Base-by-base conservation (phyloP, 1,140 invertebrate species). In the Nasonia giraulti region DNA sequence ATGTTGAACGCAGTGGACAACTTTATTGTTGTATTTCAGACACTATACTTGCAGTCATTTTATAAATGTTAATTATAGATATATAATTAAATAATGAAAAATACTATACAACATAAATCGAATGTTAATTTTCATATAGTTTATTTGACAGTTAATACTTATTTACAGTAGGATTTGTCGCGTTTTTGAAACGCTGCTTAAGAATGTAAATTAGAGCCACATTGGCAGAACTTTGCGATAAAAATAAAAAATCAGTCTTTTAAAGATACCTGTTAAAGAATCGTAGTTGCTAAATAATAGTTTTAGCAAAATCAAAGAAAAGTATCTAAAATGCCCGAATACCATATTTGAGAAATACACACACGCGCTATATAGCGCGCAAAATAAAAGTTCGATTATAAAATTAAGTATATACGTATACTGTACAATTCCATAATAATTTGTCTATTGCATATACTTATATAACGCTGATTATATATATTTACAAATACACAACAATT, bases 61-160 rank as follows among this genome's bases (percentile, higher is more conserved):
- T 44, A 44, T 44, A 55, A 55, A 14, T 17, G 17, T 20, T 17
- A 17, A 14, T 11, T 55, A 17, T 55, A 55, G 12, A 20, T 17
- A 20, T 20, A 14, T 14, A 2, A 50, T 50, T 3, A 55, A 50
- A 55, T 20, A 55, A 55, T 55, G 50, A 74, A 74, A 74, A 44
- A 44, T 8, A 10, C 6, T 44, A 7, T 7, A 44, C 40, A 44
- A 44, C 40, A 44, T 7, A 14, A 75, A 75, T 20, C 27, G 10
- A 4, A 44, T 33, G 44, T 40, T 10, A 40, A 75, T 40, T 44
- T 75, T 4, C 44, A 31, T 40, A 20, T 78, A 47, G 27, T 86
- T 86, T 84, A 84, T 86, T 86, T 84, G 76, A 76, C 17, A 80
- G 80, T 80, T 82, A 78, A 77, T 83, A 77, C 83, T 40, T 87